Conservation (phyloP, 2,797 vertebrate genomes). For the Siniperca scherzeri region DNA sequence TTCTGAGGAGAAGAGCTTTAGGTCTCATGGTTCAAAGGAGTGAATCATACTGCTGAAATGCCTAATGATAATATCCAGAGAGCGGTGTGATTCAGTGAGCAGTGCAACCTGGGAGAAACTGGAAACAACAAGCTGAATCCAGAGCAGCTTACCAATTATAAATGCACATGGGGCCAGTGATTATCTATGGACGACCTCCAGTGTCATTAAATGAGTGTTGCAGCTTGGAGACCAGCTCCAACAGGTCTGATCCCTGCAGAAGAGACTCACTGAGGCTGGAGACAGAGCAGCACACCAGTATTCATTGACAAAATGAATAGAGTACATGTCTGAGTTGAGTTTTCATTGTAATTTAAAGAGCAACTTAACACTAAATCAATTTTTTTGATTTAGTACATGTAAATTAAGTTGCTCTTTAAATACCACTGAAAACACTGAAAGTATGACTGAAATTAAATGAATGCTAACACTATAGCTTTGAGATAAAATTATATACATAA, state of each 20-base stretch:
- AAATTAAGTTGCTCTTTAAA: no score
- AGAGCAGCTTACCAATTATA: slow-evolving; percentile 60
- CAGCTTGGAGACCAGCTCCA: slow-evolving; percentile 41
- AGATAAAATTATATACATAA: not conserved
- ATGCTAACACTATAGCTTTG: no score
- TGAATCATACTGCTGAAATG: not conserved
- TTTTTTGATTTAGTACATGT: not conserved
- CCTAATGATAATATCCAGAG: not conserved
- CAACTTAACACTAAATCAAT: not conserved
- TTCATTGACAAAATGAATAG: not conserved
- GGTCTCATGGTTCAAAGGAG: not conserved
- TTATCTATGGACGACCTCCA: slow-evolving; percentile 46
- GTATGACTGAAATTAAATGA: no score
- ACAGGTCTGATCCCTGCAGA: not conserved
- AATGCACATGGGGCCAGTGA: slow-evolving; percentile 53
- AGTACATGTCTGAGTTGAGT: not conserved
- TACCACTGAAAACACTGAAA: no score
- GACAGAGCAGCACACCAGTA: not conserved
- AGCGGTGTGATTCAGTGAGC: slow-evolving; percentile 7
- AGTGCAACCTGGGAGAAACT: slow-evolving; percentile 24
- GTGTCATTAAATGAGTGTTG: slow-evolving; percentile 6
- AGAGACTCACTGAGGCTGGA: not conserved
- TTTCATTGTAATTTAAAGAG: not conserved
- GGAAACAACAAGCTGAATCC: slow-evolving; percentile 42
- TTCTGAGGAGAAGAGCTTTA: not conserved